Evolutionary conservation across 1,140 invertebrate species (phyloP), one percentile per base, ranked within the genome.

Genomic region (Drosophila repleta): DNA sequence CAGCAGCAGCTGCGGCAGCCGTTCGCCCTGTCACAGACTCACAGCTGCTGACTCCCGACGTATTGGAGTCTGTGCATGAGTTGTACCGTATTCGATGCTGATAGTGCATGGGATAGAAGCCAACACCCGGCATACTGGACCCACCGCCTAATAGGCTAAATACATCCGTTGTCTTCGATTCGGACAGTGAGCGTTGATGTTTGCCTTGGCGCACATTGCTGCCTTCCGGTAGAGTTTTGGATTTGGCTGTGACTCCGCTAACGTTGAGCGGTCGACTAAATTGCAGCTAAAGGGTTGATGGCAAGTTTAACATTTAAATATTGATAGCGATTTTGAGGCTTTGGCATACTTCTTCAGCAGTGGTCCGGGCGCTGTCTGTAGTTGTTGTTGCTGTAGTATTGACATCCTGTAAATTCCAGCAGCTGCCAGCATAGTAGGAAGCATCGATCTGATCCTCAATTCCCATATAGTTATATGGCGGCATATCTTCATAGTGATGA

Each of bases 1-100:
- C 76, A 39, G 78, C 75, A 39, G 78, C 79, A 3, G 79, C 70
- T 10, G 81, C 74, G 26, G 76, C 82, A 13, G 87, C 77, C 20
- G 80, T 81, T 13, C 82, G 58, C 46, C 93, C 93, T 11, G 93
- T 92, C 21, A 94, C 94, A 0, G 96, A 96, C 90, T 96, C 95
- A 82, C 94, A 96, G 43, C 95, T 96, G 92, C 95, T 96, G 6
- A 96, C 94, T 24, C 96, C 96, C 74, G 95, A 96, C 1, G 95
- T 95, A 66, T 95, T 96, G 0, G 95, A 96, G 83, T 96, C 96
- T 13, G 96, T 96, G 66, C 94, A 90, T 0, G 91, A 92, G 64
- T 92, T 92, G 52, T 91, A 91, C 0, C 91, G 80, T 43, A 85
- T 79, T 8, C 91, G 88, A 57, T 91, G 85, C 41, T 81, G 77